A percentile compares a stretch with the other conserved stretches of the same genome.
phyloP scores from a whole-genome alignment of 2,113 vertebrate species.

The Psilopogon haemacephalus region DNA sequence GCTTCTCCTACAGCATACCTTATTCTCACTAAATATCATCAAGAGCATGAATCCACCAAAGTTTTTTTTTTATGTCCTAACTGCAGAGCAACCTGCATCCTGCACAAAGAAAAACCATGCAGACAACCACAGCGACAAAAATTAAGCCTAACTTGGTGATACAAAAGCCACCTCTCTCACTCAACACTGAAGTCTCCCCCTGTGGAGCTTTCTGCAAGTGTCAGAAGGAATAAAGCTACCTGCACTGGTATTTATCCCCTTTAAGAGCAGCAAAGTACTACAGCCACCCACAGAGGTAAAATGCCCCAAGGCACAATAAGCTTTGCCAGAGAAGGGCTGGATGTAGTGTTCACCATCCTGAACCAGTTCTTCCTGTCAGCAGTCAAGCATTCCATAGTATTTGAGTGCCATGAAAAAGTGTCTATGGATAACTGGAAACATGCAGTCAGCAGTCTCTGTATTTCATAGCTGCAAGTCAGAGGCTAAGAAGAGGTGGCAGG shows the following conservation, averaged over 20 bases:
- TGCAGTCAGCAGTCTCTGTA: not conserved
- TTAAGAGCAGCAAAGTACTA: not conserved
- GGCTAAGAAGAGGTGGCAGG: not conserved
- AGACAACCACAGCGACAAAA: not conserved
- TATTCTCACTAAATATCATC: not conserved
- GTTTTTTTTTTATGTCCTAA: not conserved
- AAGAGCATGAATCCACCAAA: not conserved
- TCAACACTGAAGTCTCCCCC: not conserved
- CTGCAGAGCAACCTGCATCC: not conserved
- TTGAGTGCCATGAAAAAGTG: not conserved
- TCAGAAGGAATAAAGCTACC: not conserved
- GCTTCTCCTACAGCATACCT: not conserved
- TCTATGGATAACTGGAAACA: accelerated
- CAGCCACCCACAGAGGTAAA: not conserved
- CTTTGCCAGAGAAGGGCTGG: not conserved
- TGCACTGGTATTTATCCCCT: not conserved
- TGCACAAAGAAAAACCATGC: not conserved
- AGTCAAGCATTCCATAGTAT: not conserved
- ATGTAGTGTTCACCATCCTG: not conserved
- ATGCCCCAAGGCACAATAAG: not conserved
- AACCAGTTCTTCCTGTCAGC: not conserved
- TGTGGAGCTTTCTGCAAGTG: not conserved
- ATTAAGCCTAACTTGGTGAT: not conserved
- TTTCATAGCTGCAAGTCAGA: not conserved
- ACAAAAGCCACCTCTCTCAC: not conserved